Base-by-base conservation (phyloP, 2,888 invertebrate genomes). In the Exocentrus adspersus region DNA sequence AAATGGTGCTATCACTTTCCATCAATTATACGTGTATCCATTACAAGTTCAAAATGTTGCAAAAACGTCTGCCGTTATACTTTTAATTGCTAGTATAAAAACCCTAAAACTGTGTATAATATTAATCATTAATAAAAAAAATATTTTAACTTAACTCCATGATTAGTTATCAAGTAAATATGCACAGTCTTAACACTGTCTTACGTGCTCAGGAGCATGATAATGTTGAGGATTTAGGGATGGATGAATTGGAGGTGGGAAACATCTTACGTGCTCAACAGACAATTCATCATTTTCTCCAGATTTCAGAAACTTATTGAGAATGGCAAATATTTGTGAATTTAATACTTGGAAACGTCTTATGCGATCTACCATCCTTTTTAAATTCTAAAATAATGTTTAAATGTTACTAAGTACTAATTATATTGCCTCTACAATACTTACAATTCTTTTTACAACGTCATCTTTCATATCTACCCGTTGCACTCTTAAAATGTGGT, bases 271-370 rank as follows among this genome's bases (percentile, higher is more conserved):
- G 81, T 98, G 97, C 80, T 98, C 98, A 12, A 97, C 96, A 46
- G 96, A 95, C 43, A 93, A 91, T 7, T 87, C 87, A 78, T 93
- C 93, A 60, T 89, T 89, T 76, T 92, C 91, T 59, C 92, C 93
- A 1, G 93, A 92, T 75, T 94, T 93, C 65, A 97, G 87, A 84
- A 97, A 97, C 79, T 98, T 96, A 84, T 96, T 94, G 64, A 98
- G 86, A 67, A 96, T 92, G 43, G 97, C 95, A 85, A 97, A 97
- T 73, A 98, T 96, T 86, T 99, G 98, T 9, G 96, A 97, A 86
- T 99, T 99, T 61, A 99, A 86, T 67, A 99, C 97, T 85, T 99
- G 98, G 85, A 98, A 98, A 63, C 98, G 90, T 46, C 98, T 88
- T 77, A 99, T 97, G 69, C 98, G 89, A 83, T 99, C 98, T 65